Evolutionary conservation across 2,797 vertebrate genomes (phyloP).

Genomic region (Rhadinocentrus ornatus): DNA sequence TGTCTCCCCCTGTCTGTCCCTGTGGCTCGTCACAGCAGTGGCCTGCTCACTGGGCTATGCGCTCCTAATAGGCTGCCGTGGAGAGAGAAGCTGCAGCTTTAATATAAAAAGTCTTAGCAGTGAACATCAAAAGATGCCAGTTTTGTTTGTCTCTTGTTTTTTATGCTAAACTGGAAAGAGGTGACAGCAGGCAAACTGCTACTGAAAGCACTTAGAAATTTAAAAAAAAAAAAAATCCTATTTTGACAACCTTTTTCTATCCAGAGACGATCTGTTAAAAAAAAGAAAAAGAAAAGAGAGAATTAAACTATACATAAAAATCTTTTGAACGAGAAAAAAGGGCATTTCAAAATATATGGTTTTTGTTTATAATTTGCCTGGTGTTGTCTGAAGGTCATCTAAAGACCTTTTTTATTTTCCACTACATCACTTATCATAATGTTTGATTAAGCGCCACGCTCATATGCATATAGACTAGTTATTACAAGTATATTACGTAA

Average conservation of each 20-base stretch:
- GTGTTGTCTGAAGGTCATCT: conserved; percentile 56
- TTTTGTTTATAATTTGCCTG: conserved; percentile 27
- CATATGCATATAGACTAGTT: conserved; percentile 60
- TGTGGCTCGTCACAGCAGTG: conserved; percentile 74
- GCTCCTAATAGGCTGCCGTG: conserved; percentile 65
- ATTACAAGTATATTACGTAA: conserved; percentile 50
- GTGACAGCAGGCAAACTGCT: conserved; percentile 41
- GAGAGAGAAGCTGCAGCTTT: conserved; percentile 57
- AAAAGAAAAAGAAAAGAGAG: neutral
- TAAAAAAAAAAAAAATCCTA: conserved; percentile 12
- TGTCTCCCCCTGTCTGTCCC: conserved; percentile 80
- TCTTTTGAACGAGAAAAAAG: neutral
- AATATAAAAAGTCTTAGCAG: conserved; percentile 64
- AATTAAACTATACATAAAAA: no score
- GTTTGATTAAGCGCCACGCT: conserved; percentile 50
- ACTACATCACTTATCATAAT: conserved; percentile 43
- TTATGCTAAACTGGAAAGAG: conserved; percentile 45
- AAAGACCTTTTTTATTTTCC: conserved; percentile 26
- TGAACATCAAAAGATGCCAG: conserved; percentile 59
- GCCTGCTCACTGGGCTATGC: conserved; percentile 55
- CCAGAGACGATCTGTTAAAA: conserved; percentile 4
- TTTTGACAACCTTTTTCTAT: neutral
- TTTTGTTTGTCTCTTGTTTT: conserved; percentile 55
- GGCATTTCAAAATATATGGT: neutral
- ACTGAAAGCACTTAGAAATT: conserved; percentile 4